Evolutionary conservation across 2,113 vertebrate genomes (phyloP), one percentile per base, ranked within the genome.

Genomic region (Limanda limanda): DNA sequence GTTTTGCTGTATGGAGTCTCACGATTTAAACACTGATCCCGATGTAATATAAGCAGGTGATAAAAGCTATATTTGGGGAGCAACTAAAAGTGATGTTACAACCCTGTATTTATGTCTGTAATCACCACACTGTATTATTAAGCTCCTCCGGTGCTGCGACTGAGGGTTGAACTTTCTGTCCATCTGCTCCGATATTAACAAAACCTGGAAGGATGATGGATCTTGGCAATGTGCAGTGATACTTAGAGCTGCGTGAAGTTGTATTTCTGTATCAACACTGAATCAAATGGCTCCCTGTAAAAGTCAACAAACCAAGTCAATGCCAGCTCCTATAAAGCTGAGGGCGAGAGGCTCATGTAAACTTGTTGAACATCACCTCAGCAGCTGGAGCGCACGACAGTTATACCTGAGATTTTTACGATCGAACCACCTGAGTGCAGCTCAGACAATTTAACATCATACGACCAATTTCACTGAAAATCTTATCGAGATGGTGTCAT

Each of bases 291-390:
- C 69, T 68, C 40, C 63, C 52, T 66, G 55, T 83, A 76, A 88
- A 81, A 83, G 74, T 80, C 82, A 89, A 84, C 78, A 76, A 82
- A 74, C 68, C 78, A 76, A 55, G 62, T 68, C 61, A 65, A 51
- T 79, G 62, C 45, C 67, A 72, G 58, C 60, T 54, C 61, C 59
- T 55, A 71, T 87, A 79, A 82, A 83, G 62, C 40, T 62, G 15
- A 62, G 60, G 15, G 42, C 58, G 25, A 27, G 78, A 18, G 14
- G 15, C 48, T 45, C 64, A 59, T 68, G 77, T 71, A 69, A 70
- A 66, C 20, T 42, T 72, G 42, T 64, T 69, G 48, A 70, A 72
- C 9, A 48, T 37, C 20, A 48, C 51, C 67, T 69, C 20, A 66
- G 20, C 18, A 68, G 54, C 79, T 73, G 60, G 45, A 69, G 78